A percentile compares a stretch with the other conserved stretches of the same genome.
Evolutionary conservation across 2,888 invertebrate species (phyloP).

Genomic region (Coleophora flavipennella): DNA sequence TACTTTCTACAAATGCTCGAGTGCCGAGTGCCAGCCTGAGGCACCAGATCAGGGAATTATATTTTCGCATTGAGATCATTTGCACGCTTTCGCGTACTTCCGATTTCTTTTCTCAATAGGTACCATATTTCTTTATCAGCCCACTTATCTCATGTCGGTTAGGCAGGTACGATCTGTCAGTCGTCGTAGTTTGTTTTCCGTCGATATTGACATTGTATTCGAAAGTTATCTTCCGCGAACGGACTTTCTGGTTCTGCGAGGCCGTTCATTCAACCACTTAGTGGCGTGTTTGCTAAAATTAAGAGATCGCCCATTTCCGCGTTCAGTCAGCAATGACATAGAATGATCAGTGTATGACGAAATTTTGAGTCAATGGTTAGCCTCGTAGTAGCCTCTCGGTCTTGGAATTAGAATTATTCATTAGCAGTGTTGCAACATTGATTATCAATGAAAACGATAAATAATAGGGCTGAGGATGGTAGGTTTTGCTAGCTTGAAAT

Average conservation of each 20-base stretch:
- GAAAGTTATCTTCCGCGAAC: slow-evolving; percentile 55
- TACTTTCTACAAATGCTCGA: no score
- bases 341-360: slow-evolving; percentile 1
- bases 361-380: slow-evolving; percentile 1
- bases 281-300: slow-evolving; percentile 17
- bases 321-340: no score
- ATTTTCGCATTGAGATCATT: no score
- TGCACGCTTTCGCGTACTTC: slow-evolving; percentile 35
- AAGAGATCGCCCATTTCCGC: slow-evolving; percentile 16
- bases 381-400: not conserved
- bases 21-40: no score
- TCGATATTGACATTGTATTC: slow-evolving; percentile 53
- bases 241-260: slow-evolving; percentile 37
- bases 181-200: slow-evolving; percentile 20
- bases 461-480: no score
- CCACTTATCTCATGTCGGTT: no score
- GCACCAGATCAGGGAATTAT: no score
- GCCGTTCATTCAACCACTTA: slow-evolving; percentile 29
- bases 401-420: not conserved
- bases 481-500: no score
- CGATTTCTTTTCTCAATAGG: slow-evolving; percentile 24
- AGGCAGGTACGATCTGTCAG: slow-evolving; percentile 25
- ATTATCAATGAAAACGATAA: no score
- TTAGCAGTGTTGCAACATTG: no score
- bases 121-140: slow-evolving; percentile 1